Conservation (phyloP, 2,113 vertebrate species). For the Malurus alboscapulatus region DNA sequence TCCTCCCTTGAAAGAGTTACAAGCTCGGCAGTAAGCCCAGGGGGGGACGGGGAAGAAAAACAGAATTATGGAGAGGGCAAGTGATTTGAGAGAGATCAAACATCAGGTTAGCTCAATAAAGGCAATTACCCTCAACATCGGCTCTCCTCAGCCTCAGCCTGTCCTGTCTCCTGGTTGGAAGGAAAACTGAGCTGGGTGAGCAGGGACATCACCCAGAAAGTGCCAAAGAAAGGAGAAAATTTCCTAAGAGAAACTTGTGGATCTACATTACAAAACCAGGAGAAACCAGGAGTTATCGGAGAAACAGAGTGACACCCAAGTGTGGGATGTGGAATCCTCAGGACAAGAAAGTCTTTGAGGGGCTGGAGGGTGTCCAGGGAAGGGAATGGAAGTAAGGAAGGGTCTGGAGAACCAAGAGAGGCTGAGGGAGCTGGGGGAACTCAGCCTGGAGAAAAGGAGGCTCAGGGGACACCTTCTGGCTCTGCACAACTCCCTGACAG, state of each 20-base stretch:
- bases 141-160: not conserved
- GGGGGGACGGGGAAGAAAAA: not conserved
- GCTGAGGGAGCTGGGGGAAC: not conserved
- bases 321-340: not conserved
- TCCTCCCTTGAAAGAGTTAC: not conserved
- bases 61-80: not conserved
- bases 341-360: not conserved
- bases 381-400: not conserved
- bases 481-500: not conserved
- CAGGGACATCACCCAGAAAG: not conserved
- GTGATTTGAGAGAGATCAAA: not conserved
- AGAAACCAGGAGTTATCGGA: not conserved
- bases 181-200: not conserved
- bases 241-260: not conserved
- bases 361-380: fast-evolving
- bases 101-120: not conserved
- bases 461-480: not conserved
- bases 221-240: not conserved
- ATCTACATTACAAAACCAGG: not conserved
- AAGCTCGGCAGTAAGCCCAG: not conserved
- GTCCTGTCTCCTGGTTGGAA: not conserved
- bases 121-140: not conserved
- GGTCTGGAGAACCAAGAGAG: not conserved
- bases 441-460: not conserved
- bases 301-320: not conserved